phyloP scores from a whole-genome alignment of 1,140 invertebrate species.

The Leptopilina clavipes region DNA sequence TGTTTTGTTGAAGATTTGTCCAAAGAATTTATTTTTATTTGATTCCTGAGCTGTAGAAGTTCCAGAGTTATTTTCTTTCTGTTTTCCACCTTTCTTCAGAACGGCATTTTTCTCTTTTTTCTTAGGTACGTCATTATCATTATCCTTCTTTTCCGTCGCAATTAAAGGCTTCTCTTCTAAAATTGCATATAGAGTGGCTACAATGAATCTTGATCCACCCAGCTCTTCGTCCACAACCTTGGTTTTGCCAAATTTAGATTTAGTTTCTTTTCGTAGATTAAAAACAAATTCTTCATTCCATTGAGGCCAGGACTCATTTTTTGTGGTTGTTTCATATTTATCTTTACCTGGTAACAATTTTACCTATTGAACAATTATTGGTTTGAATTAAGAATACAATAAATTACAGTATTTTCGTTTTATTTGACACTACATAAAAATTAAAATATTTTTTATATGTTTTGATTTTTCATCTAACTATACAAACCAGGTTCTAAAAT shows the following conservation, averaged over 20 bases:
- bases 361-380: conserved; percentile 73
- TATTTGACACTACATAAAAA: too few species aligned
- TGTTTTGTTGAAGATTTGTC: conserved; percentile 67
- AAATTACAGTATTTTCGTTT: neutral
- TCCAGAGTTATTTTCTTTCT: conserved; percentile 60
- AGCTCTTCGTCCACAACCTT: conserved; percentile 75
- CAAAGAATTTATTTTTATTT: conserved; percentile 65
- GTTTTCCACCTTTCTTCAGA: conserved; percentile 64
- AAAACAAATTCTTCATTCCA: conserved; percentile 87
- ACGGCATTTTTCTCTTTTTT: conserved; percentile 55
- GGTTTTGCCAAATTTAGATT: conserved; percentile 70
- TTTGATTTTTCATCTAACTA: too few species aligned
- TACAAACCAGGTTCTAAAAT: too few species aligned
- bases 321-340: conserved; percentile 83
- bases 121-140: conserved; percentile 66
- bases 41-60: conserved; percentile 53
- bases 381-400: neutral
- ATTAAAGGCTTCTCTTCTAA: conserved; percentile 78
- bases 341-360: conserved; percentile 84
- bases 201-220: conserved; percentile 81
- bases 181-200: conserved; percentile 83
- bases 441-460: too few species aligned
- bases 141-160: conserved; percentile 71
- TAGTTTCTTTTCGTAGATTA: conserved; percentile 76
- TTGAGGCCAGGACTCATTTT: conserved; percentile 84